phyloP scores from a whole-genome alignment of 2,113 vertebrate species.

The Muntiacus muntjak region DNA sequence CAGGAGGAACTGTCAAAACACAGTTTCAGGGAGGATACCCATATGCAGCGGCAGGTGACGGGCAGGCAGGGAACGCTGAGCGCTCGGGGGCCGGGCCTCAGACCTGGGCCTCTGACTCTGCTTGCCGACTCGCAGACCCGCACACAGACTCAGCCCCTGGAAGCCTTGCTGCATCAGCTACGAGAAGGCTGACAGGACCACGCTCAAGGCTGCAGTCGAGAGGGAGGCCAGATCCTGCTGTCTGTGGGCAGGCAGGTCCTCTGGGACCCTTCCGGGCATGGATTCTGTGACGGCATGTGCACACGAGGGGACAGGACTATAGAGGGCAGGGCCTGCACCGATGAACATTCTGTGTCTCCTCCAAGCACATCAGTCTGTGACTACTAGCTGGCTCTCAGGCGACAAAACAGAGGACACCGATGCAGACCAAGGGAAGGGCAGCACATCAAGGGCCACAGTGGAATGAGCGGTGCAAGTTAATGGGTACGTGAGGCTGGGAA shows the following conservation, averaged over 20 bases:
- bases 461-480: background rate
- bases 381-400: too few relatives aligned
- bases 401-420: background rate
- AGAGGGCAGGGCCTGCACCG: background rate
- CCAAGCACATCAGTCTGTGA: too few relatives aligned
- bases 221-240: background rate
- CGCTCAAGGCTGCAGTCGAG: rapidly evolving
- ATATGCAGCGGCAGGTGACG: background rate
- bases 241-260: background rate
- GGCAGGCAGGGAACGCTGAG: too few relatives aligned
- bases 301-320: rapidly evolving
- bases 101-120: rapidly evolving
- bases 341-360: background rate
- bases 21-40: background rate
- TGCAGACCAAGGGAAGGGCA: background rate
- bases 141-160: rapidly evolving
- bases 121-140: too few relatives aligned
- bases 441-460: too few relatives aligned
- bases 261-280: rapidly evolving
- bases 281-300: background rate
- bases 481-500: too few relatives aligned
- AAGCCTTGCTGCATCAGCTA: background rate
- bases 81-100: background rate
- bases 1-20: background rate
- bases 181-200: background rate